Base-by-base conservation (phyloP, 2,113 vertebrate species). In the Gallinago media region DNA sequence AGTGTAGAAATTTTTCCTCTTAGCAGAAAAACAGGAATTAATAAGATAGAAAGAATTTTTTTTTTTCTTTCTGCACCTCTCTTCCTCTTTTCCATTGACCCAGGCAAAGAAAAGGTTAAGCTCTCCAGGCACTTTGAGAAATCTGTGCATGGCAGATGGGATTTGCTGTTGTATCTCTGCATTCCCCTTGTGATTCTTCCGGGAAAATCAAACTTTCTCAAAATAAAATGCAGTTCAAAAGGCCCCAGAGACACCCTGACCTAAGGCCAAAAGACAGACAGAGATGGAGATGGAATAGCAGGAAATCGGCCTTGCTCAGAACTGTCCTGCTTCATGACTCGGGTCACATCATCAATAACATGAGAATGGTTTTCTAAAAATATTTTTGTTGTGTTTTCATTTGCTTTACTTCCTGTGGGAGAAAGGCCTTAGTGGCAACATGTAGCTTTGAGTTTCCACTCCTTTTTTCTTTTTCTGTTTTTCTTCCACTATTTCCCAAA, bases 161-260 rank as follows among this genome's bases (percentile, higher is more conserved):
- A 77, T 88, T 96, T 93, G 55, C 82, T 83, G 5, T 84, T 88
- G 44, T 83, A 86, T 90, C 75, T 93, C 74, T 89, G 62, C 71
- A 94, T 93, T 96, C 76, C 79, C 65, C n/a, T 81, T 1, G 2
- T 65, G 63, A 77, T 92, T 91, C 72, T 92, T 77, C 34, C 4
- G 10, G 85, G 63, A 92, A 94, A 94, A 97, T 34, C 34, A 92
- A 94, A 86, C 65, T 92, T 96, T 95, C 95, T 93, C 94, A 97
- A 94, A 96, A 94, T 94, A 96, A 96, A 96, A 90, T 86, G 71
- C 50, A 55, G 61, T 47, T 95, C 90, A 84, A 61, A 90, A 75
- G 38, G n/a, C 90, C 56, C 82, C 67, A 50, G 92, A 90, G 92
- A 73, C 68, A 65, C 18, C 15, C 77, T 76, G 93, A 91, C 87